phyloP scores from a whole-genome alignment of 2,888 invertebrate species.

The Stenolophus ochropezus region DNA sequence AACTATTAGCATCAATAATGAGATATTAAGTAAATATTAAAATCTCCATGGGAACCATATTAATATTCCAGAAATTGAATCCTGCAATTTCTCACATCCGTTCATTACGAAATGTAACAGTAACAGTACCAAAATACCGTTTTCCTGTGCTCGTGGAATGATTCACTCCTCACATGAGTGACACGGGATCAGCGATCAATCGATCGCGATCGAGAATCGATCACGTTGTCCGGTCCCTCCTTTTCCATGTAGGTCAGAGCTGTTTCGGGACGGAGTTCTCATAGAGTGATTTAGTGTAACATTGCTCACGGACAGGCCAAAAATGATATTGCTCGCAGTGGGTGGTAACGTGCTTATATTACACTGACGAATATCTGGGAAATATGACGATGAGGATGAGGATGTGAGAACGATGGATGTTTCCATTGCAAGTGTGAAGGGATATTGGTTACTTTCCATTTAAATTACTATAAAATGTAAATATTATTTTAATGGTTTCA shows the following conservation, averaged over 20 bases:
- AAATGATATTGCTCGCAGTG: slow-evolving; percentile 48
- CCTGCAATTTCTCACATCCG: not conserved
- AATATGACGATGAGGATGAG: not conserved
- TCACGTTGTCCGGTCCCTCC: slow-evolving; percentile 29
- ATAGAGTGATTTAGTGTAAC: slow-evolving; percentile 49
- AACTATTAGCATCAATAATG: too few species aligned
- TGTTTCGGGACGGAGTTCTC: slow-evolving; percentile 36
- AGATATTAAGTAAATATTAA: not conserved
- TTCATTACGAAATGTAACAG: not conserved
- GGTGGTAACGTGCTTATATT: slow-evolving; percentile 25
- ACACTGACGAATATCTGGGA: not conserved
- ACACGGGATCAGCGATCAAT: slow-evolving; percentile 3
- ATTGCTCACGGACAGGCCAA: slow-evolving; percentile 39
- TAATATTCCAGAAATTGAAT: not conserved
- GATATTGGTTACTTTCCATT: too few species aligned
- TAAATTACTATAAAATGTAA: too few species aligned
- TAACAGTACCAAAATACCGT: slow-evolving; percentile 28
- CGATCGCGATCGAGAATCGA: slow-evolving; percentile 26
- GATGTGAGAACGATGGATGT: not conserved
- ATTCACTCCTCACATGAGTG: slow-evolving; percentile 4
- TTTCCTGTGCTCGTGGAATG: not conserved
- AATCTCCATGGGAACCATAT: not conserved
- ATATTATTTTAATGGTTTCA: too few species aligned
- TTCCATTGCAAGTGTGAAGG: not conserved
- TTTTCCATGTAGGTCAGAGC: slow-evolving; percentile 46